Conservation (phyloP, 2,797 vertebrate species). For the Pteronotus mesoamericanus region DNA sequence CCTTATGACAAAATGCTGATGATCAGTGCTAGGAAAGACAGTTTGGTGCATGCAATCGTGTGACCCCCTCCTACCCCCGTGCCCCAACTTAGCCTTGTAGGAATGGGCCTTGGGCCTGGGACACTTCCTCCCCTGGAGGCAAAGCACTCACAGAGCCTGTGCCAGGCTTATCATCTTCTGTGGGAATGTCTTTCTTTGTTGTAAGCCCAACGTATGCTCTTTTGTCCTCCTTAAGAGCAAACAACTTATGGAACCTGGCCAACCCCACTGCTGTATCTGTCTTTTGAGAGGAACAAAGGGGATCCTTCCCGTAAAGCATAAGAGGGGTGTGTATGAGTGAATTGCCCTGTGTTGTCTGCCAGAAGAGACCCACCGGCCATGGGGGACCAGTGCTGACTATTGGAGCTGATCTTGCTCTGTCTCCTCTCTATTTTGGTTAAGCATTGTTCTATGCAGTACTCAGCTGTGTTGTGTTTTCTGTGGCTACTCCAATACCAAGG, state of each 20-base stretch:
- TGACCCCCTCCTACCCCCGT: too few relatives aligned
- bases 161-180: background rate
- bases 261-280: background rate
- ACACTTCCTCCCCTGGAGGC: background rate
- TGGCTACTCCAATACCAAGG: background rate
- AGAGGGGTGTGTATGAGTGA: fast-evolving
- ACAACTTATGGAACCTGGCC: background rate
- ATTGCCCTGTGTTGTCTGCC: background rate
- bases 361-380: background rate
- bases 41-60: background rate
- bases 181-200: background rate
- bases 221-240: background rate
- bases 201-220: background rate
- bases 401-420: background rate
- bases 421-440: background rate
- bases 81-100: background rate
- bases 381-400: background rate
- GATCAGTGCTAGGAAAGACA: background rate
- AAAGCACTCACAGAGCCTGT: background rate
- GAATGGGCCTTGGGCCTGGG: background rate
- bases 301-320: background rate
- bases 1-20: background rate
- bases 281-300: background rate
- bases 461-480: background rate
- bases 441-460: background rate